phyloP scores from a whole-genome alignment of 2,113 vertebrate species.

The Chamaea fasciata region DNA sequence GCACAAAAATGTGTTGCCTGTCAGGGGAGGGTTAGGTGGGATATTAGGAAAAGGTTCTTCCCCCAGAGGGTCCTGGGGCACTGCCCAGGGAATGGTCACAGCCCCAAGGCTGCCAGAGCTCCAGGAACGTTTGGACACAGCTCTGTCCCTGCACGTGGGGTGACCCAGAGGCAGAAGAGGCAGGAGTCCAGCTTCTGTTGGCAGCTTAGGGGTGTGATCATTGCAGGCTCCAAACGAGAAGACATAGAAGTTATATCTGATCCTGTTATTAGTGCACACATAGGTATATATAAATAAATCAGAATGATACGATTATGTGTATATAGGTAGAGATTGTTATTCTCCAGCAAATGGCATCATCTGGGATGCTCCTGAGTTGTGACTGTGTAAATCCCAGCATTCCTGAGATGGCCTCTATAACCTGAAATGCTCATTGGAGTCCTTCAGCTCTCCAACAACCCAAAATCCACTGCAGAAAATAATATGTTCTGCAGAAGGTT shows the following conservation, averaged over 20 bases:
- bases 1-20: background rate
- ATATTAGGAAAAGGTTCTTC: background rate
- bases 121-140: accelerated
- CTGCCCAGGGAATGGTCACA: background rate
- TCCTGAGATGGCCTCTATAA: background rate
- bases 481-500: background rate
- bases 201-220: background rate
- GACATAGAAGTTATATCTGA: background rate
- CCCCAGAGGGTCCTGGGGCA: background rate
- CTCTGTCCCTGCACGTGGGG: background rate
- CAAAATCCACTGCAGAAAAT: background rate
- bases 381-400: background rate
- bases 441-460: background rate
- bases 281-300: background rate
- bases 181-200: background rate
- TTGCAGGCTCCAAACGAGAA: background rate
- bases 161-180: background rate
- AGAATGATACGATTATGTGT: background rate
- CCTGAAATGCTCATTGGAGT: background rate
- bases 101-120: background rate
- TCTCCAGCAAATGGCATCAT: background rate
- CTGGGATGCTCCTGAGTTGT: background rate
- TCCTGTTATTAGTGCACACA: background rate
- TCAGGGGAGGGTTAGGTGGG: background rate
- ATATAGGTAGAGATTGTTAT: background rate